phyloP scores from a whole-genome alignment of 2,797 vertebrate genomes.

The Odontamblyopus lacepedii region DNA sequence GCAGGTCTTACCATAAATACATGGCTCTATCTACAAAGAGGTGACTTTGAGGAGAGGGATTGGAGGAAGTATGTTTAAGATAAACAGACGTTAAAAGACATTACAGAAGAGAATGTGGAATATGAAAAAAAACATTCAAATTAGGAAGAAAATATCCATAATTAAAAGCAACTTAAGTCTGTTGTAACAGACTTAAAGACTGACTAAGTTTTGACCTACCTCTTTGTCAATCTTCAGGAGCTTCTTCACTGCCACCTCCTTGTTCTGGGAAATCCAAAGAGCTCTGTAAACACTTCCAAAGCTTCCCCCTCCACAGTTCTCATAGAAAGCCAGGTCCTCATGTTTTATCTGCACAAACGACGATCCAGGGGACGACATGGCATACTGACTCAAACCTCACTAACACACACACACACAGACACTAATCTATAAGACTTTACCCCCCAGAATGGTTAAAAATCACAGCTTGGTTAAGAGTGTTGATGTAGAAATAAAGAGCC shows the following conservation, averaged over 20 bases:
- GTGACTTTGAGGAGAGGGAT: constrained; percentile 23
- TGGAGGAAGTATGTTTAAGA: constrained; percentile 61
- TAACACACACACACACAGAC: constrained; percentile 39
- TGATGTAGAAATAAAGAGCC: constrained; percentile 16
- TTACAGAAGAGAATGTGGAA: constrained; percentile 4
- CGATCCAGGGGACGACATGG: constrained; percentile 95
- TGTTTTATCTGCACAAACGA: constrained; percentile 99
- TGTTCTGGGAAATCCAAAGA: constrained; percentile 93
- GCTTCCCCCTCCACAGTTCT: constrained; percentile 97
- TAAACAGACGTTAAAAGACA: constrained; percentile 63
- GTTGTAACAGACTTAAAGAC: background rate
- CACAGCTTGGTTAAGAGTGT: constrained; percentile 12
- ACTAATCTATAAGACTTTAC: constrained; percentile 5
- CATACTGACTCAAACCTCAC: constrained; percentile 86
- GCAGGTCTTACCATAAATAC: constrained; percentile 47
- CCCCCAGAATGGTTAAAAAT: constrained; percentile 30
- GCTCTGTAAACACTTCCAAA: constrained; percentile 97
- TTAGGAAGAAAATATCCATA: background rate
- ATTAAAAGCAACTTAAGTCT: background rate
- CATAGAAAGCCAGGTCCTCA: constrained; percentile 95
- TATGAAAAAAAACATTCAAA: background rate
- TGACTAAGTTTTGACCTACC: constrained; percentile 68
- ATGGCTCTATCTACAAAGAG: constrained; percentile 46
- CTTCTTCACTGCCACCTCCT: constrained; percentile 98
- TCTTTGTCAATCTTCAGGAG: constrained; percentile 97